phyloP scores from a whole-genome alignment of 1,140 invertebrate genomes.

The Drosophila repletoides region DNA sequence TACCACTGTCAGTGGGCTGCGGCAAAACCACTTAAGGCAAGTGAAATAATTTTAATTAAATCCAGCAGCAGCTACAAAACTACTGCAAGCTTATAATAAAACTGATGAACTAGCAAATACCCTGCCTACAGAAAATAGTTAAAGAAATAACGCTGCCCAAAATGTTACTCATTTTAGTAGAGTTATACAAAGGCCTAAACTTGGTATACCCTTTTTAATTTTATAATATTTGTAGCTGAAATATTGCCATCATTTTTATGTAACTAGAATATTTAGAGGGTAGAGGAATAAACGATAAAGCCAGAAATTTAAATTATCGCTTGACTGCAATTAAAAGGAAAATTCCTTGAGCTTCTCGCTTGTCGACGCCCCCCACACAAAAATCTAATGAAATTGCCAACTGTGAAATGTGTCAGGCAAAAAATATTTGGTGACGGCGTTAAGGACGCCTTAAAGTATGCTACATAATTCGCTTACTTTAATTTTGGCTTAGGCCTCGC shows the following conservation, averaged over 20 bases:
- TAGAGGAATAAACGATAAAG: not conserved
- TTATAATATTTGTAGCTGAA: not conserved
- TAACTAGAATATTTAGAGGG: not conserved
- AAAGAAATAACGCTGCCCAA: too few species aligned
- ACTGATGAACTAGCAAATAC: not conserved
- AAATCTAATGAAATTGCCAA: conserved; percentile 39
- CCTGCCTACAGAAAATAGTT: not conserved
- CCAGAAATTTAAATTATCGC: conserved; percentile 43
- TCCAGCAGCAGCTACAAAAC: conserved; percentile 11
- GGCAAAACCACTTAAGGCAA: not conserved
- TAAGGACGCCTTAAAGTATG: conserved; percentile 12
- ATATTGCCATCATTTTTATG: too few species aligned
- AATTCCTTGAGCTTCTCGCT: conserved; percentile 46
- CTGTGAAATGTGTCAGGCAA: conserved; percentile 23
- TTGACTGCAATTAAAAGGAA: conserved; percentile 55
- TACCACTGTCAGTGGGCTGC: too few species aligned
- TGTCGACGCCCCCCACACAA: not conserved
- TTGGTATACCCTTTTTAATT: not conserved
- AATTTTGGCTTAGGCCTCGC: conserved; percentile 17
- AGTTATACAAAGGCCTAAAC: too few species aligned
- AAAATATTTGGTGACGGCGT: not conserved
- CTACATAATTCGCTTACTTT: not conserved
- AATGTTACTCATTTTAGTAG: too few species aligned
- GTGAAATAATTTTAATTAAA: conserved; percentile 54
- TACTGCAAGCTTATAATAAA: not conserved